Evolutionary conservation across 1,140 invertebrate genomes (phyloP), one percentile per base, ranked within the genome.

Genomic region (Sarcophaga bullata): DNA sequence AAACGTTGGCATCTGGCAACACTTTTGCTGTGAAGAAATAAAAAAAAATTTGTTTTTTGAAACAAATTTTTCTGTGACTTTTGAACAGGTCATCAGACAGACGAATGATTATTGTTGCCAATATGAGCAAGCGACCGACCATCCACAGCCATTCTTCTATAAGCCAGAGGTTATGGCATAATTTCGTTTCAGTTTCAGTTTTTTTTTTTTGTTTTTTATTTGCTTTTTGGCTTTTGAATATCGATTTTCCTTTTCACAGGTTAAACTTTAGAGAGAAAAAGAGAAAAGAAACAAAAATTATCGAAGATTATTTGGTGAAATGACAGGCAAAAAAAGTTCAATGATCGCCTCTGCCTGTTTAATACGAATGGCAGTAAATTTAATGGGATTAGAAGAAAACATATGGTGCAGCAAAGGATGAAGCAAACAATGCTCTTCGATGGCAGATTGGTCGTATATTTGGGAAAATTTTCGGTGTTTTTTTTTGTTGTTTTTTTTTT

Each of bases 11-110:
- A 68, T 68, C 19, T 37, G 25, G 62, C 19, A 25, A 25, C 62
- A 68, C n/a, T 19, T 68, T 17, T 58, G 54, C 54, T 58, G 54
- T 58, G 54, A 58, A 58, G 15, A 37, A 37, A 37, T 37, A 37
- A 37, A 37, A 37, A 37, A 37, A 37, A 37, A 37, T 4, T 1
- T 2, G 4, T 2, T 2, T 2, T 37, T 37, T 37, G 25, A 37
- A 37, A 37, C 25, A 37, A 37, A 37, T 37, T 37, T 68, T 19
- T 68, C 19, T 68, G 62, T 68, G 19, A 68, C 62, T 19, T 68
- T 68, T 68, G 17, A 68, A 68, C 62, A 68, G 62, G 62, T 68
- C 62, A n/a, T n/a, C n/a, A n/a, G n/a, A n/a, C n/a, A 68, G 62
- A 68, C 62, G 62, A n/a, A 25, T 25, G 25, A 37, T 37, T 68